Conservation (phyloP, 2,113 vertebrate genomes). For the Nothobranchius kuhntae region DNA sequence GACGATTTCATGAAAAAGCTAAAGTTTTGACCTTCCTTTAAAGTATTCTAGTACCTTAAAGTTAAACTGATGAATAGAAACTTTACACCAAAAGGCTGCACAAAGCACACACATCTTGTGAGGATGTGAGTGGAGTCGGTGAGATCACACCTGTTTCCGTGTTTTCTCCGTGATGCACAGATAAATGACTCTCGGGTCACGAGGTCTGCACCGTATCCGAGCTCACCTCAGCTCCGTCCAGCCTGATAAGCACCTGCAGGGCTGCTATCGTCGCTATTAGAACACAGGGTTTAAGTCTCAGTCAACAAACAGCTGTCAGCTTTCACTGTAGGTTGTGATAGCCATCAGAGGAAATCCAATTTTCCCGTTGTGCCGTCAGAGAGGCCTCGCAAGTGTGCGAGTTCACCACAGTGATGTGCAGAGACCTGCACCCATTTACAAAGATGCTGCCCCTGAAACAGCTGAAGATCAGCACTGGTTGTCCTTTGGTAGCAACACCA, state of each 20-base stretch:
- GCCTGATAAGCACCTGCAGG: conserved; percentile 55
- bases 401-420: conserved; percentile 29
- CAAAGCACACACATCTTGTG: no score
- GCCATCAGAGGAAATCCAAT: conserved; percentile 71
- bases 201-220: conserved; percentile 43
- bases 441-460: conserved; percentile 19
- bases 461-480: conserved; percentile 21
- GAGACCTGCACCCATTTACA: conserved; percentile 13
- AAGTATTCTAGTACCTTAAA: not conserved
- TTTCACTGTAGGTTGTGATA: conserved; percentile 65
- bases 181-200: conserved; percentile 47
- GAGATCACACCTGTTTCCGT: conserved; percentile 6
- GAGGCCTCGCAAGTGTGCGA: conserved; percentile 10
- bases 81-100: not conserved
- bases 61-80: not conserved
- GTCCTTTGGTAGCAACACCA: conserved; percentile 22
- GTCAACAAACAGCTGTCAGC: conserved; percentile 71
- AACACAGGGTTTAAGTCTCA: conserved; percentile 60
- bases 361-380: conserved; percentile 47
- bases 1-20: not conserved
- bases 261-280: conserved; percentile 68
- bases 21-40: not conserved
- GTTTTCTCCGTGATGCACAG: conserved; percentile 4
- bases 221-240: conserved; percentile 36
- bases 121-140: not conserved